Conservation (phyloP, 2,113 vertebrate genomes). For the Hymenochirus boettgeri region DNA sequence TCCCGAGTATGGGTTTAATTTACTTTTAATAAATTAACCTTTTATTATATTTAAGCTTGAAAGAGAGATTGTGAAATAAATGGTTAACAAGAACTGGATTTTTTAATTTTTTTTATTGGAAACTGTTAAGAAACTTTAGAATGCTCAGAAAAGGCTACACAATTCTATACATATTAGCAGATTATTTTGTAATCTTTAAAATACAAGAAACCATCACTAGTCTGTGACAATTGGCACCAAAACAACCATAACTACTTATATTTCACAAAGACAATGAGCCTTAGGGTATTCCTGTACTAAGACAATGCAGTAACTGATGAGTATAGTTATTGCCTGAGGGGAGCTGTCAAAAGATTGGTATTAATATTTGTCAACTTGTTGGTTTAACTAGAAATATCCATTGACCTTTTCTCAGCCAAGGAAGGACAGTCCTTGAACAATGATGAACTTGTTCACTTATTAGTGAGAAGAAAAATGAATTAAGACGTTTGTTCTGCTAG, state of each 20-base stretch:
- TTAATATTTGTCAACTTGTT: slow-evolving; percentile 25
- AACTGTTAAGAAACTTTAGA: too few species aligned
- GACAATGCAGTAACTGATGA: slow-evolving; percentile 27
- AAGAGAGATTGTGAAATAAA: too few species aligned
- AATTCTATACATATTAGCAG: too few species aligned
- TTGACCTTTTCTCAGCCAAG: slow-evolving; percentile 8
- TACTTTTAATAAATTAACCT: too few species aligned
- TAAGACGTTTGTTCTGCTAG: not conserved
- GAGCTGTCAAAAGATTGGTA: slow-evolving; percentile 15
- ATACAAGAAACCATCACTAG: slow-evolving; percentile 16
- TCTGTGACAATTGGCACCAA: slow-evolving; percentile 12
- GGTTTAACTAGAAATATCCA: slow-evolving; percentile 8
- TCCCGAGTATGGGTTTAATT: too few species aligned
- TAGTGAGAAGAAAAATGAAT: not conserved
- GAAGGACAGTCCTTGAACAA: slow-evolving; percentile 26
- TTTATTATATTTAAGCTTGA: too few species aligned
- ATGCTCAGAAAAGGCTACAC: too few species aligned
- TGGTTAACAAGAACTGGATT: too few species aligned
- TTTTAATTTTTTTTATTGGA: too few species aligned
- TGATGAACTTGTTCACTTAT: not conserved
- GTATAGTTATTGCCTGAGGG: slow-evolving; percentile 23
- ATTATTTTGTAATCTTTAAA: too few species aligned
- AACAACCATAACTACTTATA: slow-evolving; percentile 19
- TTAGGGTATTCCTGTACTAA: slow-evolving; percentile 28
- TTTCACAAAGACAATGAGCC: slow-evolving; percentile 37